Evolutionary conservation across 2,113 vertebrate species (phyloP).

Genomic region (Piaya cayana): DNA sequence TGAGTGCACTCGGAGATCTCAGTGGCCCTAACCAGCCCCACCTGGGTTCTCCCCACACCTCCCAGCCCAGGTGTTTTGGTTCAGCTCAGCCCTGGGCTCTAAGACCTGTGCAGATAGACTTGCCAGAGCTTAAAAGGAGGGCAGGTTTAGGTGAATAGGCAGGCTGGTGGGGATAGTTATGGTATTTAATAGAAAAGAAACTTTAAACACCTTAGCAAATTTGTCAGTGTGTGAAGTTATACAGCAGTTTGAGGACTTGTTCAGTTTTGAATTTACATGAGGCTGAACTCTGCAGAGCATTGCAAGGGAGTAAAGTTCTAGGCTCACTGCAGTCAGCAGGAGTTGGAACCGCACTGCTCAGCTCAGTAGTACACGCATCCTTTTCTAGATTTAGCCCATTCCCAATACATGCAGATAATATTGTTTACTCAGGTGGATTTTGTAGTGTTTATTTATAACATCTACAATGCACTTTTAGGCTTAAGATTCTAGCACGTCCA

Average conservation of each 20-base stretch:
- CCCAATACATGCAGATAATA: background rate
- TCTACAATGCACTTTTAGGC: background rate
- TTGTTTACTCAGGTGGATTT: background rate
- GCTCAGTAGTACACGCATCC: background rate
- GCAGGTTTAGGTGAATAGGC: background rate
- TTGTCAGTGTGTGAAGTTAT: background rate
- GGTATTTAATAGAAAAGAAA: constrained; percentile 22
- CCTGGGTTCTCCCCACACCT: background rate
- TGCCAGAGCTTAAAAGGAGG: background rate
- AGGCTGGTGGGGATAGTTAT: background rate
- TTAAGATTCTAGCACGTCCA: background rate
- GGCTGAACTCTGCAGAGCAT: background rate
- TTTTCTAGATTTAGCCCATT: background rate
- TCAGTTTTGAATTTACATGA: background rate
- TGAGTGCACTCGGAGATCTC: background rate
- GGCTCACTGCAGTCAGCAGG: background rate
- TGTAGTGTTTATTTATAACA: background rate
- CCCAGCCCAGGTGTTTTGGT: background rate
- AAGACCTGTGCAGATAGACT: background rate
- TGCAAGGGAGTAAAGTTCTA: background rate
- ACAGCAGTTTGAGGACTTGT: background rate
- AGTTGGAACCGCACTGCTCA: background rate
- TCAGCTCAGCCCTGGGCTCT: background rate
- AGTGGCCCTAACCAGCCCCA: background rate
- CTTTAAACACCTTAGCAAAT: constrained; percentile 21